These are phyloP conservation scores for Serrognathus titanus DNA, from an alignment of 2,888 invertebrate species.

Conservation along the genomic window DNA sequence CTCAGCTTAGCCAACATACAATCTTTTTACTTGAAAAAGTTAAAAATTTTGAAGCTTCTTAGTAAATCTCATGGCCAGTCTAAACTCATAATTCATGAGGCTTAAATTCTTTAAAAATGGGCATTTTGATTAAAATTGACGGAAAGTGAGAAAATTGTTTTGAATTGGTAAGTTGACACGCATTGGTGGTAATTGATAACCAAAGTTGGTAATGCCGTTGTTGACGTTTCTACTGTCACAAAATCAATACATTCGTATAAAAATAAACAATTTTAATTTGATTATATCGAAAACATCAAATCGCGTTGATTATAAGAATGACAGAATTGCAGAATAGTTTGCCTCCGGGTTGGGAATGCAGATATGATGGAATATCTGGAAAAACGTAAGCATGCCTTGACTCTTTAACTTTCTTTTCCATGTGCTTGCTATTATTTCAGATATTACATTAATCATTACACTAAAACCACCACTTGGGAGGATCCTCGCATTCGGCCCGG, in stretches of 20 bases:
- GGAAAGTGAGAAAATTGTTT: too few species aligned
- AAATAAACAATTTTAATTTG: neutral
- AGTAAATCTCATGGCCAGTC: too few species aligned
- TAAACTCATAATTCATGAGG: too few species aligned
- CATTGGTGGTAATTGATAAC: too few species aligned
- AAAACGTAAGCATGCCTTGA: slow-evolving; percentile 59
- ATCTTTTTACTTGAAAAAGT: too few species aligned
- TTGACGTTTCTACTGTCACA: neutral
- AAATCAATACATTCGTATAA: neutral
- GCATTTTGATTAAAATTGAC: too few species aligned
- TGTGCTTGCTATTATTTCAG: slow-evolving; percentile 47
- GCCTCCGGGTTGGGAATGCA: slow-evolving; percentile 75
- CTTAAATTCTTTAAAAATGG: too few species aligned
- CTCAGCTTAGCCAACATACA: too few species aligned
- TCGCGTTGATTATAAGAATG: slow-evolving; percentile 27
- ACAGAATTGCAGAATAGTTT: slow-evolving; percentile 43
- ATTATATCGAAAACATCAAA: slow-evolving; percentile 3
- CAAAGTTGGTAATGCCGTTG: neutral
- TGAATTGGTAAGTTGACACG: too few species aligned
- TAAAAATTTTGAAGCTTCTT: too few species aligned
- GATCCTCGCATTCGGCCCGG: slow-evolving; percentile 59
- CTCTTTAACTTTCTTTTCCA: neutral
- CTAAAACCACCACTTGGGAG: slow-evolving; percentile 72
- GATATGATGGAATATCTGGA: slow-evolving; percentile 67
- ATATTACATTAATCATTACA: slow-evolving; percentile 72